These are phyloP conservation scores for Pipra filicauda DNA, from an alignment of 2,113 vertebrate species.

Conservation along the genomic window DNA sequence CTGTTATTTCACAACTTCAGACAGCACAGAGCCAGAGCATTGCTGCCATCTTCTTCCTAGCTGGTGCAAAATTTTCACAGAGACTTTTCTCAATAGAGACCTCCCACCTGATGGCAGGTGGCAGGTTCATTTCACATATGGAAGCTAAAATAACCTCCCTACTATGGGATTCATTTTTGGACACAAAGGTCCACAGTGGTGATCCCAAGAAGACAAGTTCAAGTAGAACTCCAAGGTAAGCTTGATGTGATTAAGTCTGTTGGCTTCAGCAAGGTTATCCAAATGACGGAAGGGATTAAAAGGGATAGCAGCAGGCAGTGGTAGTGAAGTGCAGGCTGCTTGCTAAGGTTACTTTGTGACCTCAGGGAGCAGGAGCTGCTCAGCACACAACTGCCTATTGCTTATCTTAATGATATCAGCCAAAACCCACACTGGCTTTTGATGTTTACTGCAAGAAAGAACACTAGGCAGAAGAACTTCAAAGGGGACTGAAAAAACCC, in stretches of 20 bases:
- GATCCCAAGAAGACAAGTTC: neutral
- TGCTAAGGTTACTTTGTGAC: neutral
- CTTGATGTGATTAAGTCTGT: neutral
- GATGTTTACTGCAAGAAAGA: neutral
- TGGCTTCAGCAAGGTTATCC: neutral
- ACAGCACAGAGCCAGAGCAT: neutral
- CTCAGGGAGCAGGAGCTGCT: neutral
- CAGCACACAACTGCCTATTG: neutral
- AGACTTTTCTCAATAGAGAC: neutral
- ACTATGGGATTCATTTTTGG: neutral
- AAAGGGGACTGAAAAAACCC: neutral
- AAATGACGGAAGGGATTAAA: slow-evolving; percentile 24
- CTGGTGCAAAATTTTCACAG: neutral
- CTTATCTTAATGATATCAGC: neutral
- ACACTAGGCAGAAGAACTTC: neutral
- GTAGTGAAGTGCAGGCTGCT: neutral
- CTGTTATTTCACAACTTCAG: neutral
- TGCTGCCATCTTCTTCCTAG: neutral
- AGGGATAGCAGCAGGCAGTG: neutral
- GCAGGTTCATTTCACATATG: neutral
- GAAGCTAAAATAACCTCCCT: neutral
- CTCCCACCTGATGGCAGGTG: neutral
- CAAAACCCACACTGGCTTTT: neutral
- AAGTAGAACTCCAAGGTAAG: neutral
- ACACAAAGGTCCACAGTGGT: neutral